Evolutionary conservation across 2,888 invertebrate species (phyloP).

Genomic region (Chironomus riparius): DNA sequence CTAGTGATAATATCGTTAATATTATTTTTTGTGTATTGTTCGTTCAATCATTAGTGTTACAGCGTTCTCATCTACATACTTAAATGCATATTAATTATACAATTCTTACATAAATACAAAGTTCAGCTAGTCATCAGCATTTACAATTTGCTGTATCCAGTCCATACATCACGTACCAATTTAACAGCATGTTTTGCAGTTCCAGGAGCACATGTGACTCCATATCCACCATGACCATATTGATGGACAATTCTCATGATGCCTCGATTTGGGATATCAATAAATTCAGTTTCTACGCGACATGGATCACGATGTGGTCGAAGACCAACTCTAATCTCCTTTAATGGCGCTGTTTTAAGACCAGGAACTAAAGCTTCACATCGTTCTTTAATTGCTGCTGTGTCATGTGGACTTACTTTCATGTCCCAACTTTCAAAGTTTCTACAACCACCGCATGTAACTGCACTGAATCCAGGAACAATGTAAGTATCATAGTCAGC

Average conservation of each 20-base stretch:
- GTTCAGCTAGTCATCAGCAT: neutral
- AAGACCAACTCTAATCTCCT: conserved; percentile 64
- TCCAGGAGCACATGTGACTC: conserved; percentile 71
- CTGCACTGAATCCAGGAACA: conserved; percentile 65
- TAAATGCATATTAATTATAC: too few relatives aligned
- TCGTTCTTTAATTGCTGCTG: conserved; percentile 65
- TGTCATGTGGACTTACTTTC: conserved; percentile 59
- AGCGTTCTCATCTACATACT: too few relatives aligned
- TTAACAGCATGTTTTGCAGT: conserved; percentile 68
- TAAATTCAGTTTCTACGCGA: conserved; percentile 59
- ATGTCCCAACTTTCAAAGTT: conserved; percentile 70
- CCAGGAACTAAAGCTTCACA: conserved; percentile 68
- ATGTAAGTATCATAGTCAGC: conserved; percentile 80
- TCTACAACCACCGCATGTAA: conserved; percentile 78
- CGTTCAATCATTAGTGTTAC: neutral
- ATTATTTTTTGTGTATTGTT: too few relatives aligned
- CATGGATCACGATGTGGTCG: conserved; percentile 69
- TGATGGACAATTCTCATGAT: conserved; percentile 71
- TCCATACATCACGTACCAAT: conserved; percentile 50
- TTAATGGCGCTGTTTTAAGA: conserved; percentile 49
- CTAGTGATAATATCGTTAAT: neutral
- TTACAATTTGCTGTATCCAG: conserved; percentile 22
- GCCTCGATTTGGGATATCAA: conserved; percentile 39
- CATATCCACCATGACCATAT: conserved; percentile 93
- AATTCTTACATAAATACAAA: too few relatives aligned